Conservation (phyloP, 2,888 invertebrate species). For the Acronicta aceris region DNA sequence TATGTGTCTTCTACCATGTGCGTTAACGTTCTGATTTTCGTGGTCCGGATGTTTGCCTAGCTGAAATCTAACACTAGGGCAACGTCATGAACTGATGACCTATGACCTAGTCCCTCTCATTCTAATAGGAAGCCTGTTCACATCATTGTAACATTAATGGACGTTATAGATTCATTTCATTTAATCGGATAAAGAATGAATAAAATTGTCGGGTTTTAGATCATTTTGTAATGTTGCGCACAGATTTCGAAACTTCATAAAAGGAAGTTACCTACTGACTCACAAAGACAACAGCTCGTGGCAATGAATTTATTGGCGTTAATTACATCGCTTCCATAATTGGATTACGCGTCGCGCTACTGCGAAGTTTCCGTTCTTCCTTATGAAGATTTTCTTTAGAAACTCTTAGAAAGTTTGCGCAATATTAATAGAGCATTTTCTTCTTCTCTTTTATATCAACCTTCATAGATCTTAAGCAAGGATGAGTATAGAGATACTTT, state of each 20-base stretch:
- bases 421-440: background rate
- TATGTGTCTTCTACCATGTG: too few relatives aligned
- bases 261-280: constrained; percentile 32
- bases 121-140: too few relatives aligned
- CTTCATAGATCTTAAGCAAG: background rate
- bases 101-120: too few relatives aligned
- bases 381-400: background rate
- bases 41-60: too few relatives aligned
- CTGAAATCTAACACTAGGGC: too few relatives aligned
- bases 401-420: constrained; percentile 3
- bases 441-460: background rate
- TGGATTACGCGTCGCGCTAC: constrained; percentile 1
- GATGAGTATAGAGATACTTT: constrained; percentile 2
- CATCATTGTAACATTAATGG: too few relatives aligned
- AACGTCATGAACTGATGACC: too few relatives aligned
- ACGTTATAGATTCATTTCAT: too few relatives aligned
- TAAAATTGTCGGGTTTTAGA: background rate
- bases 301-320: constrained; percentile 42
- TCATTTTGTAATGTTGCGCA: background rate
- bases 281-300: constrained; percentile 32
- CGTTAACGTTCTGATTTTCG: too few relatives aligned
- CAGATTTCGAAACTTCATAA: constrained; percentile 42
- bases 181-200: too few relatives aligned
- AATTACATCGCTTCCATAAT: constrained; percentile 38
- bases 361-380: constrained; percentile 5